Evolutionary conservation across 2,888 invertebrate genomes (phyloP).

Genomic region (Pterostichus madidus): DNA sequence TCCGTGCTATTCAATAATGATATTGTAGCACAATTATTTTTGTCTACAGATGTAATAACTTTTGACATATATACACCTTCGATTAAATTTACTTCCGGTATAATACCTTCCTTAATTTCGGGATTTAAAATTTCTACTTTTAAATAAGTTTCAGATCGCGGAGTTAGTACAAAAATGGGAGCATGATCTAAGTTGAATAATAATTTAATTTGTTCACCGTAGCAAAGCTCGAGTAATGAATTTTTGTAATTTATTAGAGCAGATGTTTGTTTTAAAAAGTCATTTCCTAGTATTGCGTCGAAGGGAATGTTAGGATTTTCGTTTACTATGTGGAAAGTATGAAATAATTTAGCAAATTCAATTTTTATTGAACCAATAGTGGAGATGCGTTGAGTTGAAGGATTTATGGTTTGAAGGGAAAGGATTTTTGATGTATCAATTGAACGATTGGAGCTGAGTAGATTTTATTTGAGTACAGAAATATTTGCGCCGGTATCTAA

Average conservation of each 20-base stretch:
- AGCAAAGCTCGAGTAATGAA: slow-evolving; percentile 65
- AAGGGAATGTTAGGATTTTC: slow-evolving; percentile 6
- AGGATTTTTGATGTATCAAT: background rate
- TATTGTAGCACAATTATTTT: slow-evolving; percentile 26
- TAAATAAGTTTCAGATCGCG: background rate
- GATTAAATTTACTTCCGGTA: slow-evolving; percentile 4
- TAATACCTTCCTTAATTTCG: background rate
- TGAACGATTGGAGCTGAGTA: background rate
- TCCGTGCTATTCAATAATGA: slow-evolving; percentile 36
- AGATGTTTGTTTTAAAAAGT: slow-evolving; percentile 67
- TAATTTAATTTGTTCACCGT: background rate
- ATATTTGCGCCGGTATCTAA: slow-evolving; percentile 25
- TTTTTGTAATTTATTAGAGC: slow-evolving; percentile 67
- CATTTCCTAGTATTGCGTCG: slow-evolving; percentile 68
- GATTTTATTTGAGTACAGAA: background rate
- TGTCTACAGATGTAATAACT: slow-evolving; percentile 29
- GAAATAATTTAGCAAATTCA: background rate
- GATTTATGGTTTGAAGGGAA: background rate
- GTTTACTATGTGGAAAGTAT: background rate
- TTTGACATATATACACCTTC: slow-evolving; percentile 56
- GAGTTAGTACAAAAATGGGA: background rate
- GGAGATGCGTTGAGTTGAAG: background rate
- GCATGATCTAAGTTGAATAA: background rate
- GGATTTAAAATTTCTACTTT: slow-evolving; percentile 14
- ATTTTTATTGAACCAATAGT: slow-evolving; percentile 6